phyloP scores from a whole-genome alignment of 2,797 vertebrate species.

The Tolypeutes matacus region DNA sequence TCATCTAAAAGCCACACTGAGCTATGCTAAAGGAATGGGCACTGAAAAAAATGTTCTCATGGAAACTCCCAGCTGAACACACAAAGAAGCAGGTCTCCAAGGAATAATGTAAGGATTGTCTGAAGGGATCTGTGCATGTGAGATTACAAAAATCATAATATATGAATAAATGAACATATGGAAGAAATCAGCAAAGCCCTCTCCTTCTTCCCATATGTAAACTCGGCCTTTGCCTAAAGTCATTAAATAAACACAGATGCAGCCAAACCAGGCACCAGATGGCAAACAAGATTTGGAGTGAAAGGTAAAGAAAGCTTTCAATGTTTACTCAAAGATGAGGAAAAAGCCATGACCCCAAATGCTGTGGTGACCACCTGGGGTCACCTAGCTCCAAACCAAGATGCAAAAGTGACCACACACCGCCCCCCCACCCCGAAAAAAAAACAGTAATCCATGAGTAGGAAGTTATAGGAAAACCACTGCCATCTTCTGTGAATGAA shows the following conservation, averaged over 20 bases:
- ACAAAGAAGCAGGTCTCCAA: conserved; percentile 73
- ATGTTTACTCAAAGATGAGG: conserved; percentile 75
- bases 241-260: conserved; percentile 90
- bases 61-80: conserved; percentile 83
- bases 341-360: conserved; percentile 72
- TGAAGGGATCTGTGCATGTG: conserved; percentile 78
- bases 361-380: conserved; percentile 38
- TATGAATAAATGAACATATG: conserved; percentile 88
- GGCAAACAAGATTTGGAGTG: conserved; percentile 85
- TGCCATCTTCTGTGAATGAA: neutral
- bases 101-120: conserved; percentile 77
- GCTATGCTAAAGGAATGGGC: conserved; percentile 57
- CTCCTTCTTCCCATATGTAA: conserved; percentile 87
- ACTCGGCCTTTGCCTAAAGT: conserved; percentile 87
- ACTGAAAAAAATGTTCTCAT: conserved; percentile 66
- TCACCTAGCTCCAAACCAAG: conserved; percentile 39
- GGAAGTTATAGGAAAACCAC: conserved; percentile 4
- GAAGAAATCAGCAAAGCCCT: conserved; percentile 88
- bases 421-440: too few relatives aligned
- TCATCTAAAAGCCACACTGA: conserved; percentile 60
- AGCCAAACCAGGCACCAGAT: conserved; percentile 86
- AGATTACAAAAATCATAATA: conserved; percentile 88
- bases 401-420: conserved; percentile 31
- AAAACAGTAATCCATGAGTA: neutral
- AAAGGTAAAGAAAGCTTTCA: conserved; percentile 77